Conservation (phyloP, 2,797 vertebrate species). For the Sciurus carolinensis region DNA sequence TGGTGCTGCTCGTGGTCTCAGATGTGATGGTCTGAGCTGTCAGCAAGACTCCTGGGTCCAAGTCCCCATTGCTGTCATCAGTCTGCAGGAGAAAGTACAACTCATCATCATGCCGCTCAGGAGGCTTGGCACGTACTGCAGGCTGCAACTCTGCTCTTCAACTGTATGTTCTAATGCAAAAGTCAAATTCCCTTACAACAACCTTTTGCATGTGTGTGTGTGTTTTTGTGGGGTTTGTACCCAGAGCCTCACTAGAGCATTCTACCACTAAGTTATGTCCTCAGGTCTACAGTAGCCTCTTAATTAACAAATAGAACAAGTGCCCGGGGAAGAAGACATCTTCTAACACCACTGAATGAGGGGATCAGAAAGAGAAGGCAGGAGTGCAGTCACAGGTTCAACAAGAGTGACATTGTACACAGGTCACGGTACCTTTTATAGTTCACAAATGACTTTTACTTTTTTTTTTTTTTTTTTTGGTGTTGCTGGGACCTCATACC, state of each 20-base stretch:
- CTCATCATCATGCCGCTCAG: not conserved
- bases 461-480: no score
- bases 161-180: constrained; percentile 10
- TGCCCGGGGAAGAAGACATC: not conserved
- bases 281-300: not conserved
- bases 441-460: not conserved
- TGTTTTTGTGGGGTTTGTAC: no score
- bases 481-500: no score
- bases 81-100: constrained; percentile 89
- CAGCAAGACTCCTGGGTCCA: constrained; percentile 95
- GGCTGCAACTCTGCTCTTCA: constrained; percentile 5
- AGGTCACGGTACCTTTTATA: not conserved
- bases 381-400: not conserved
- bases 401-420: not conserved
- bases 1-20: constrained; percentile 96
- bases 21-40: constrained; percentile 99
- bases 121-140: not conserved
- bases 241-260: no score
- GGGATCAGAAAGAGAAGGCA: not conserved
- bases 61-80: constrained; percentile 93
- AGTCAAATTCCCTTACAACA: not conserved
- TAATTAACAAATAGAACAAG: constrained; percentile 33
- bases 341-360: not conserved
- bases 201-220: no score
- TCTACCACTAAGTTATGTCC: no score